Conservation (phyloP, 2,113 vertebrate genomes). For the Otus sunia region DNA sequence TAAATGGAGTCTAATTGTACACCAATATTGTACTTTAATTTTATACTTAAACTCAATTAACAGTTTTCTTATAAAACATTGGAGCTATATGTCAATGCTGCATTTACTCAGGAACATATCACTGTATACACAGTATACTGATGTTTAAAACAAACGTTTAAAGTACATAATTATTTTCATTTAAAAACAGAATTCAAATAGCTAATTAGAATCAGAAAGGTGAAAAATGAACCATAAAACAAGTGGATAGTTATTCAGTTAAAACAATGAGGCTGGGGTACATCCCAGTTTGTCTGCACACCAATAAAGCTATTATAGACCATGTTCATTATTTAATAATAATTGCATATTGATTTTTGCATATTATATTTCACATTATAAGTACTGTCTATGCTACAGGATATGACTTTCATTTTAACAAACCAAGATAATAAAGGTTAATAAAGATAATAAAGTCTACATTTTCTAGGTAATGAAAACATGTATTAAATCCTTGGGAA, state of each 20-base stretch:
- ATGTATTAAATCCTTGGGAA: not conserved
- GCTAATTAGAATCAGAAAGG: not conserved
- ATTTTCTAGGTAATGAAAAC: not conserved
- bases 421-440: not conserved
- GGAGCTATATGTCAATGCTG: not conserved
- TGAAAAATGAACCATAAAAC: slow-evolving; percentile 4
- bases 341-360: not conserved
- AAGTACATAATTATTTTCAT: not conserved
- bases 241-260: not conserved
- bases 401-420: not conserved
- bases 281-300: not conserved
- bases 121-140: not conserved
- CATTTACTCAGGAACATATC: not conserved
- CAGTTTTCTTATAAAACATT: not conserved
- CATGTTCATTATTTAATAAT: not conserved
- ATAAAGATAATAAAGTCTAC: not conserved
- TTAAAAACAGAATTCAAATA: not conserved
- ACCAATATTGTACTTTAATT: not conserved
- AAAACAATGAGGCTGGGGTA: not conserved
- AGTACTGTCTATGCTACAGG: not conserved
- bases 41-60: not conserved
- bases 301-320: not conserved
- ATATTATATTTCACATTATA: not conserved
- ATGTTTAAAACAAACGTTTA: not conserved
- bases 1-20: not conserved